Conservation (phyloP, 2,113 vertebrate species). For the Myiozetetes cayanensis region DNA sequence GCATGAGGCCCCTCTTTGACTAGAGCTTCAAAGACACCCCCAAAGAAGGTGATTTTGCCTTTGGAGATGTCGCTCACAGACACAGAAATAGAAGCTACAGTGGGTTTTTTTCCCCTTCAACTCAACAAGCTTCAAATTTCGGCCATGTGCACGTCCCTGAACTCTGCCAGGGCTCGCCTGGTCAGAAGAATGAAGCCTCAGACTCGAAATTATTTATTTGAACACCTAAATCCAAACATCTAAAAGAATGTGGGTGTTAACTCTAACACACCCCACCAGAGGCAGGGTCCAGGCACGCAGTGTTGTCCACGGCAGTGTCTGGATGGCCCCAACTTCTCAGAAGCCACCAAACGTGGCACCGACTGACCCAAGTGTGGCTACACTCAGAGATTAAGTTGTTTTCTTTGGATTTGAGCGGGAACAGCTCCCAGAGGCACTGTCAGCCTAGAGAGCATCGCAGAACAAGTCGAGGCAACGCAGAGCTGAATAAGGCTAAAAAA, state of each 20-base stretch:
- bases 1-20: not conserved
- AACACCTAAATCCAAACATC: not conserved
- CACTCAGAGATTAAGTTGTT: rapidly evolving
- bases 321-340: not conserved
- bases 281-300: rapidly evolving
- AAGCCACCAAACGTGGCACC: rapidly evolving
- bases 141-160: rapidly evolving
- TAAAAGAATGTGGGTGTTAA: not conserved
- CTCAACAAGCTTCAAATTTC: not conserved
- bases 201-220: not conserved
- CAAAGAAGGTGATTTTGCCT: not conserved
- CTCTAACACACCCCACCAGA: not conserved
- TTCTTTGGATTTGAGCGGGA: not conserved
- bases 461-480: constrained; percentile 60
- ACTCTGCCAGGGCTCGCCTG: rapidly evolving
- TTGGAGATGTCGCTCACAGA: not conserved
- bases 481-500: constrained; percentile 28
- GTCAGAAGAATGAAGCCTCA: not conserved
- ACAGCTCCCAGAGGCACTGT: not conserved
- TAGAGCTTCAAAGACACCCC: not conserved
- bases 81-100: not conserved
- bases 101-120: not conserved
- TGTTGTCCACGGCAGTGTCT: rapidly evolving
- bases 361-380: rapidly evolving
- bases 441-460: not conserved